phyloP scores from a whole-genome alignment of 2,888 invertebrate genomes.

The Lymantria dispar region DNA sequence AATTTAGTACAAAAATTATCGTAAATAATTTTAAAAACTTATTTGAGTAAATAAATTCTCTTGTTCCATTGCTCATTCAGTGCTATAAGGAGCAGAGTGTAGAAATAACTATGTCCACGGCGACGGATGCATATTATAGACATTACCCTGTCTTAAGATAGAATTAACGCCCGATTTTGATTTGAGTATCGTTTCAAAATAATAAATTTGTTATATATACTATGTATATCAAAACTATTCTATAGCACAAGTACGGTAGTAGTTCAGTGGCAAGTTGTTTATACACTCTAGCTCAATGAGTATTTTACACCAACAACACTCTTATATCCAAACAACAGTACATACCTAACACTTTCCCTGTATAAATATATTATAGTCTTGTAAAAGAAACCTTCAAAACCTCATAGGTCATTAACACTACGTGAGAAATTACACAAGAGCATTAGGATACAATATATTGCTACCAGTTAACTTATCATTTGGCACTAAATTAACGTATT shows the following conservation, averaged over 20 bases:
- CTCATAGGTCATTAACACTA: conserved; percentile 80
- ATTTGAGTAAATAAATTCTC: conserved; percentile 82
- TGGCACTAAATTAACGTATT: conserved; percentile 83
- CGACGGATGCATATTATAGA: conserved; percentile 22
- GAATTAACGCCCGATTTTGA: conserved; percentile 28
- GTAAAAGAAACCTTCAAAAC: conserved; percentile 80
- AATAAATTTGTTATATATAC: conserved; percentile 25
- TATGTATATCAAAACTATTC: conserved; percentile 46
- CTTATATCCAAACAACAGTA: conserved; percentile 75
- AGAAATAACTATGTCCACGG: conserved; percentile 58
- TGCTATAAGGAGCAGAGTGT: conserved; percentile 73
- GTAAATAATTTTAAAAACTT: conserved; percentile 75
- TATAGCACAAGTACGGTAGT: conserved; percentile 30
- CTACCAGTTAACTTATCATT: conserved; percentile 82
- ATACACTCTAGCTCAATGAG: conserved; percentile 76
- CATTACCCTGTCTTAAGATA: conserved; percentile 38
- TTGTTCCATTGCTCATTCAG: conserved; percentile 80
- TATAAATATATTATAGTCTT: conserved; percentile 82
- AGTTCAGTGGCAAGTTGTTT: conserved; percentile 48
- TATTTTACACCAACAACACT: conserved; percentile 79
- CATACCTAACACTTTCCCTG: conserved; percentile 81
- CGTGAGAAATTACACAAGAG: conserved; percentile 79
- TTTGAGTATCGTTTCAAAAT: conserved; percentile 17
- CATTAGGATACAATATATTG: conserved; percentile 79
- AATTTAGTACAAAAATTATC: conserved; percentile 71